Conservation (phyloP, 2,113 vertebrate genomes). For the Fregata magnificens region DNA sequence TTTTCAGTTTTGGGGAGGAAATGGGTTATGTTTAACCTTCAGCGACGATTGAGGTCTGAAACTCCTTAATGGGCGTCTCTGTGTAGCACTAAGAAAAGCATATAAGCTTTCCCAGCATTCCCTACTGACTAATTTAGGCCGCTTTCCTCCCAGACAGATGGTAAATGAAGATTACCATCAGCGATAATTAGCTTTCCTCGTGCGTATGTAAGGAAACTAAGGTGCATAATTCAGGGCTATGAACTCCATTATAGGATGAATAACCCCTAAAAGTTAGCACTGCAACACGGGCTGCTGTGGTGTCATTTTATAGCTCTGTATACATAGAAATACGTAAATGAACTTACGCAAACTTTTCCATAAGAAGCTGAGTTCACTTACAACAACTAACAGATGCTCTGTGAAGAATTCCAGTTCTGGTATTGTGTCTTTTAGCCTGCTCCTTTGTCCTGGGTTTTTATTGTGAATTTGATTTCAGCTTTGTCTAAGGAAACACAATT, state of each 20-base stretch:
- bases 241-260: neutral
- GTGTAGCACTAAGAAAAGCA: neutral
- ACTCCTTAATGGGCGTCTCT: neutral
- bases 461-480: neutral
- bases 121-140: neutral
- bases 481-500: neutral
- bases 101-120: neutral
- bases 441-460: neutral
- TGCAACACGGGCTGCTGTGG: neutral
- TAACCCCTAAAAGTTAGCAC: neutral
- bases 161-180: constrained; percentile 17
- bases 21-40: neutral
- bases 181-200: constrained; percentile 14
- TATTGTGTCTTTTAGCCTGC: neutral
- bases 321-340: neutral
- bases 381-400: neutral
- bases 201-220: neutral
- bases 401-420: neutral
- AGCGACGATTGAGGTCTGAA: neutral
- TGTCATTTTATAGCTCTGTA: neutral
- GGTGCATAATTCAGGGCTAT: neutral
- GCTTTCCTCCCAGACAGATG: constrained; percentile 50
- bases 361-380: neutral
- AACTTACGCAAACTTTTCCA: neutral
- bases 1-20: neutral